These are phyloP conservation scores for Cyrtorhinus lividipennis DNA, from an alignment of 1,140 invertebrate genomes.

Conservation along the genomic window DNA sequence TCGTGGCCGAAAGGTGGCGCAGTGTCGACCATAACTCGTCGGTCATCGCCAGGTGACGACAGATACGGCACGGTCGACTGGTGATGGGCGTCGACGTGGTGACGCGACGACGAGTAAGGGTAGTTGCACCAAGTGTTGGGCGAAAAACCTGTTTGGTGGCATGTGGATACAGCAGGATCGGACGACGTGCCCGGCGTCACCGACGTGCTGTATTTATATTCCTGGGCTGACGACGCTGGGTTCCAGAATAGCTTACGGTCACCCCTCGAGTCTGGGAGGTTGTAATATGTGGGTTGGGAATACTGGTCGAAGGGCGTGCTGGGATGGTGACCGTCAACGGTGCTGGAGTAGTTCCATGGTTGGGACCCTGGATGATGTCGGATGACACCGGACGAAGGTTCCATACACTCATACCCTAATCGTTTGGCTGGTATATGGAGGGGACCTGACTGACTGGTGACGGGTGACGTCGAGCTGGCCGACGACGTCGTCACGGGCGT, in stretches of 20 bases:
- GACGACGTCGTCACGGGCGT: constrained; percentile 34
- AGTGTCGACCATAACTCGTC: constrained; percentile 31
- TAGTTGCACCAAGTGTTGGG: constrained; percentile 60
- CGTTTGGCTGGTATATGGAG: constrained; percentile 73
- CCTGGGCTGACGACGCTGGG: constrained; percentile 36
- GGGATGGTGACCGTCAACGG: constrained; percentile 41
- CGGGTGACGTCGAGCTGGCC: constrained; percentile 53
- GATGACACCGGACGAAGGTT: constrained; percentile 43
- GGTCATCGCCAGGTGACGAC: constrained; percentile 12
- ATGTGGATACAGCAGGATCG: constrained; percentile 40
- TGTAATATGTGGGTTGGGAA: constrained; percentile 59
- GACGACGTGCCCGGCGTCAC: constrained; percentile 36
- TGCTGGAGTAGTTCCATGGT: constrained; percentile 51
- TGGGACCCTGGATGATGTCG: constrained; percentile 52
- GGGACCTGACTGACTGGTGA: constrained; percentile 46
- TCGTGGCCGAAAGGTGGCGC: constrained; percentile 54
- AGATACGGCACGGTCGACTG: constrained; percentile 29
- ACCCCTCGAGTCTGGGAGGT: constrained; percentile 39
- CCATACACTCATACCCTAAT: constrained; percentile 36
- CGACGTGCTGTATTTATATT: constrained; percentile 43
- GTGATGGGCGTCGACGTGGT: constrained; percentile 41
- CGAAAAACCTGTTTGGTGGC: constrained; percentile 41
- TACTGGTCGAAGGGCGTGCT: constrained; percentile 52
- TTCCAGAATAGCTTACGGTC: constrained; percentile 58
- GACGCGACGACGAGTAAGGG: constrained; percentile 41